Base-by-base conservation (phyloP, 2,113 vertebrate species). In the Vidua chalybeata region DNA sequence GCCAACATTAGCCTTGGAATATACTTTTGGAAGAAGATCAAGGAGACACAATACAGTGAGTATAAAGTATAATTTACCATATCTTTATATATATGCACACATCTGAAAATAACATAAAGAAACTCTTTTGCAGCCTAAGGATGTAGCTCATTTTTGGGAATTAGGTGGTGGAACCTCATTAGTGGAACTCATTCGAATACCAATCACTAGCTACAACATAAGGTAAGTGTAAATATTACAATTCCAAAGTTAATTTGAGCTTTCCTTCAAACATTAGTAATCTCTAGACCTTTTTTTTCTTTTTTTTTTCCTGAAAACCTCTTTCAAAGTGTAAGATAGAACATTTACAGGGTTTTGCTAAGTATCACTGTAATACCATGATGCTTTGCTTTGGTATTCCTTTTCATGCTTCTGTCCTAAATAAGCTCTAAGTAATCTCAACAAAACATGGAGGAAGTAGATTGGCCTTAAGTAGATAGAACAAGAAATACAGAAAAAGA, bases 111-210 rank as follows among this genome's bases (percentile, higher is more conserved):
- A 77, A 96, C 66, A 35, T 46, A 18, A 71, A 76, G 31, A 77
- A 90, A 84, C 41, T 96, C 69, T 82, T 96, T 97, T 97, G 24
- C 96, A 99, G 99, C 98, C 98, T 49, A 99, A 99, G 97, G 98
- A 99, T 95, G 97, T 99, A 84, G 99, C 99, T 94, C 99, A 99
- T 89, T 98, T 99, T 89, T 99, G 99, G 99, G 99, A 99, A 96
- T 97, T 99, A 75, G 99, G 99, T 91, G 99, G 99, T 92, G 99
- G 99, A 76, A 99, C 98, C 6, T 99, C 98, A 14, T 97, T 99
- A 67, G 95, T 98, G 96, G 99, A 99, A 90, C 98, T 99, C 54
- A 98, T 99, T 87, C 98, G 97, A 95, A 98, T 99, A 91, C 99
- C 99, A 41, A 98, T 99, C 86, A 99, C 98, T 52, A 94, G 96